Evolutionary conservation across 2,797 vertebrate genomes (phyloP).

Genomic region (Saguinus oedipus): DNA sequence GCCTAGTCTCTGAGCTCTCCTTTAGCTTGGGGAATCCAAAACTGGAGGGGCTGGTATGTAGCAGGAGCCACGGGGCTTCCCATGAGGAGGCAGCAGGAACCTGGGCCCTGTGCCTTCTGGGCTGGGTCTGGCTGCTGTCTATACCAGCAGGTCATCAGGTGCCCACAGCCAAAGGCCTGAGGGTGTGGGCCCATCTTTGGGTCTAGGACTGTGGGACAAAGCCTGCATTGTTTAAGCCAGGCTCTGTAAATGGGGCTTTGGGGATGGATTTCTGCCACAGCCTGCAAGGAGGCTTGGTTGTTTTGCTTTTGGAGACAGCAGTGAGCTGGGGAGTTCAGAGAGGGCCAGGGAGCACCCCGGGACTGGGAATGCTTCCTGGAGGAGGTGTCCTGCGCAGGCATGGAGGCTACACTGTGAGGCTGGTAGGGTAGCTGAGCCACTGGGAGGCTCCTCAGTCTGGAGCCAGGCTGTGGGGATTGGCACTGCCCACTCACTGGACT

Average conservation of each 20-base stretch:
- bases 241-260: not conserved
- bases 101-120: not conserved
- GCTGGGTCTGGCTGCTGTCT: not conserved
- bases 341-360: not conserved
- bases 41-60: not conserved
- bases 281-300: not conserved
- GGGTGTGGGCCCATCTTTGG: not conserved
- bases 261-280: not conserved
- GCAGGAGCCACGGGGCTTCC: not conserved
- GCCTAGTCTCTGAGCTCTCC: not conserved
- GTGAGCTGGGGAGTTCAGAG: not conserved
- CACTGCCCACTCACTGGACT: not conserved
- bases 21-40: not conserved
- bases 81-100: not conserved
- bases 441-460: not conserved
- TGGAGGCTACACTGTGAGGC: not conserved
- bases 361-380: not conserved
- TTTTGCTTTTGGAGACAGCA: not conserved
- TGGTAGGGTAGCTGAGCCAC: not conserved
- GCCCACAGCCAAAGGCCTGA: not conserved
- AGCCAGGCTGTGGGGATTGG: not conserved
- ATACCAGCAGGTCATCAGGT: not conserved
- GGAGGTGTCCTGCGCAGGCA: accelerated
- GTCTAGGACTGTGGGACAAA: slow-evolving; percentile 1
- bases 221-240: not conserved